Base-by-base conservation (phyloP, 2,113 vertebrate genomes). In the Hippocampus zosterae region DNA sequence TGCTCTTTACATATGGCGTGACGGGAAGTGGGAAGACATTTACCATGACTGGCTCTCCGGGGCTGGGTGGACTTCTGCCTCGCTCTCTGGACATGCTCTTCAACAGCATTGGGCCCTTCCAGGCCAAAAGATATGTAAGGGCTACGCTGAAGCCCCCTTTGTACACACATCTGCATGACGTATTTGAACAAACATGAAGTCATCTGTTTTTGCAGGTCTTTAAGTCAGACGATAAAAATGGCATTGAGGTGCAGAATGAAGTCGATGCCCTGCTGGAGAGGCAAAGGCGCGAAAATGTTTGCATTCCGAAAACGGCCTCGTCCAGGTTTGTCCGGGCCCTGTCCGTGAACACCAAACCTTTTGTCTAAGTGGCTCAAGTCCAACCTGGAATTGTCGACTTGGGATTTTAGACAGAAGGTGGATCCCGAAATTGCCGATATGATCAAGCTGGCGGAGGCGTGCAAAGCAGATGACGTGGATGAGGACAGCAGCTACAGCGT, bases 1-100 rank as follows among this genome's bases (percentile, higher is more conserved):
- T 98, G 21, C 94, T 99, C 44, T 99, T 98, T 23, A 98, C 97
- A 0, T 99, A 99, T 0, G 96, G 97, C 0, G 96, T 99, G 76
- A 99, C 97, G 0, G 97, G 96, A 73, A 98, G 96, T 11, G 97
- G 97, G n/a, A 99, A 98, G 81, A 99, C 97, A 0, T 92, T 94
- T 79, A 98, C 96, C 8, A 99, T 99, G 97, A 98, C 96, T 0
- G 97, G 97, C 0, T 95, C 94, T 11, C 94, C 95, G 0, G 96
- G 97, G 0, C 93, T 93, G 0, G 96, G 95, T 46, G 97, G 97
- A 0, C 93, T 99, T 25, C 93, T 98, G 52, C 97, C 97, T 0
- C 94, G 96, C 0, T 96, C 94, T 37, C 85, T 99, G 16, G 91
- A 95, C 84, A 98, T 97, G 97, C 94, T 99, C 70, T 98, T 99